Percentiles rank a stretch among this genome's conserved stretches.
Evolutionary conservation across 2,113 vertebrate genomes (phyloP).

Genomic region (Mormyrus lacerda): DNA sequence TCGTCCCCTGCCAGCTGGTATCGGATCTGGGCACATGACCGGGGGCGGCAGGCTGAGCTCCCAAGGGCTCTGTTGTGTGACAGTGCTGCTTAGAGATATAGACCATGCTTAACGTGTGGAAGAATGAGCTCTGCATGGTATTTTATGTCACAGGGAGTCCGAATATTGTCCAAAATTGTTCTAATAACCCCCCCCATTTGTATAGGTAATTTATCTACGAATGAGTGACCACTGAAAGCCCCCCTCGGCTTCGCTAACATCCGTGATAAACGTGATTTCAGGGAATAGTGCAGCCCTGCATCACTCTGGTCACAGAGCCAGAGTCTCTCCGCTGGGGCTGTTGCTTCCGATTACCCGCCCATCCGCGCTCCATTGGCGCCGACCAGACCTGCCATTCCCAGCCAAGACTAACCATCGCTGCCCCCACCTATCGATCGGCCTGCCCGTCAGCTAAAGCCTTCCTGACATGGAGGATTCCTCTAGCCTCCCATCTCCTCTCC

Average conservation of each 20-base stretch:
- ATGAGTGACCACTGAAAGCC: slow-evolving; percentile 55
- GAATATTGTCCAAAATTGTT: background rate
- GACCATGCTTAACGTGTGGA: background rate
- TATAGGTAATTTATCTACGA: slow-evolving; percentile 7
- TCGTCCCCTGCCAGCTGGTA: background rate
- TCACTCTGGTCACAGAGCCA: slow-evolving; percentile 60
- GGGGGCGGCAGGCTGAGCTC: background rate
- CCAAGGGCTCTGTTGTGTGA: background rate
- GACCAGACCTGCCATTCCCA: slow-evolving; percentile 39
- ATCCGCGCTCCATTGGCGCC: slow-evolving; percentile 51
- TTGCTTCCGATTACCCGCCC: slow-evolving; percentile 65
- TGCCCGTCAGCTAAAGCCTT: background rate
- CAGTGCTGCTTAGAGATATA: background rate
- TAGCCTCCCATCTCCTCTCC: background rate
- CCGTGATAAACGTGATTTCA: slow-evolving; percentile 14
- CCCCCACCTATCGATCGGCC: background rate
- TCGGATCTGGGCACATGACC: background rate
- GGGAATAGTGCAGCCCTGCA: slow-evolving; percentile 32
- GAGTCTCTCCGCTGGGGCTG: slow-evolving; percentile 57
- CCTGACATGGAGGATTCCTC: background rate
- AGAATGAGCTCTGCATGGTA: background rate
- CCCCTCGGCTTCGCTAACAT: slow-evolving; percentile 1
- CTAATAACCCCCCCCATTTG: background rate
- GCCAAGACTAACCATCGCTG: background rate
- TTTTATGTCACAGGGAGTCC: background rate